phyloP scores from a whole-genome alignment of 2,113 vertebrate genomes.

The Callospermophilus lateralis region DNA sequence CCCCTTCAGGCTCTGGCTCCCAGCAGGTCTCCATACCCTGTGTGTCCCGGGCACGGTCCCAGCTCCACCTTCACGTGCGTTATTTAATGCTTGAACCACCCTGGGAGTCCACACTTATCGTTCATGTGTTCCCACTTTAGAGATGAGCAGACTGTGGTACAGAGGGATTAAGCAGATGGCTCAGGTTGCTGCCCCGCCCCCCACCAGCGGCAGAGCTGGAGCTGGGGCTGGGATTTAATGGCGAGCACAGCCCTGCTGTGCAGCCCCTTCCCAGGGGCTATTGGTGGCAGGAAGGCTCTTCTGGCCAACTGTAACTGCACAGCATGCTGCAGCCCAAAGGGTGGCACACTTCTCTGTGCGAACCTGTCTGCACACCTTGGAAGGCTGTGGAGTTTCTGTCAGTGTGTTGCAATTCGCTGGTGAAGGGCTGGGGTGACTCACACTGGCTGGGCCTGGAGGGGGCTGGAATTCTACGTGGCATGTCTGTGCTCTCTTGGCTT shows the following conservation, averaged over 20 bases:
- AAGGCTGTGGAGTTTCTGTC: constrained; percentile 87
- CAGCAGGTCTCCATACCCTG: rapidly evolving
- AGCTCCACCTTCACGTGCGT: not conserved
- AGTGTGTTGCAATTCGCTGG: constrained; percentile 86
- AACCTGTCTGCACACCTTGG: constrained; percentile 66
- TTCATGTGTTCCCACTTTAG: not conserved
- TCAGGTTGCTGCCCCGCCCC: not conserved
- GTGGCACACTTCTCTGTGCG: constrained; percentile 81
- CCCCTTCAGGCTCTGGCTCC: not conserved
- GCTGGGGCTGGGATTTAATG: not conserved
- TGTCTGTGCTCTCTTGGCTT: constrained; percentile 70
- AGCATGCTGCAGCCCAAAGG: constrained; percentile 28
- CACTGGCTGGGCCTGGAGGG: constrained; percentile 83
- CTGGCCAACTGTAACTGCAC: not conserved
- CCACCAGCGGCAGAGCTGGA: too few species aligned
- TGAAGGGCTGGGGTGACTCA: constrained; percentile 89
- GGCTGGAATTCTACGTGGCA: constrained; percentile 80
- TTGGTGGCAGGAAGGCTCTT: not conserved
- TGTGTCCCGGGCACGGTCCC: not conserved
- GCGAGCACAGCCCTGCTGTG: not conserved
- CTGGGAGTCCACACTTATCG: not conserved
- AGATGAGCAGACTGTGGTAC: not conserved
- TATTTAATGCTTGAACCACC: not conserved
- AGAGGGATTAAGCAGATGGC: not conserved
- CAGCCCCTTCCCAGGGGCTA: not conserved